A percentile compares a stretch with the other conserved stretches of the same genome.
phyloP scores from a whole-genome alignment of 1,140 invertebrate genomes.

The Lethrus apterus region DNA sequence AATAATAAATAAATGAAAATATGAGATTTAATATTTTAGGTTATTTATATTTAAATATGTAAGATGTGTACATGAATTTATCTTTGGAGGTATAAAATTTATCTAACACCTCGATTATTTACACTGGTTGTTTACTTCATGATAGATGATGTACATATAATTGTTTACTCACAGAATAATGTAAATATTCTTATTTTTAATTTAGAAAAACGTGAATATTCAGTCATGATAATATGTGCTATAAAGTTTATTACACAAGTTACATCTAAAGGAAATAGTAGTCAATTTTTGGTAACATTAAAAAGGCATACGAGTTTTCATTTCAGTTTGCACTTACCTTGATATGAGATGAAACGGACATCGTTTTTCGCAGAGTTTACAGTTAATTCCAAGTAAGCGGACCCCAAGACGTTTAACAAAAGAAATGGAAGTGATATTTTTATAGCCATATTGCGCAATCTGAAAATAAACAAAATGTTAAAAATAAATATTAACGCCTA shows the following conservation, averaged over 20 bases:
- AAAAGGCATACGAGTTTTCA: neutral
- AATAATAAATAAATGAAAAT: too few species aligned
- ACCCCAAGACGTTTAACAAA: conserved; percentile 1
- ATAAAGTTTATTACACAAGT: neutral
- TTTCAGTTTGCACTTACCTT: conserved; percentile 36
- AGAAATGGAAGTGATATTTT: neutral
- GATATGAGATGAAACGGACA: conserved; percentile 43
- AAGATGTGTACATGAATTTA: too few species aligned
- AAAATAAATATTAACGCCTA: neutral
- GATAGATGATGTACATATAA: too few species aligned
- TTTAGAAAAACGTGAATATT: neutral
- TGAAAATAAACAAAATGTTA: conserved; percentile 3
- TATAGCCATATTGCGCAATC: conserved; percentile 6
- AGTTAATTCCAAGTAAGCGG: neutral
- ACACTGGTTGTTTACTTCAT: too few species aligned
- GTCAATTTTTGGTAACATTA: neutral
- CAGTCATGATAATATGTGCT: neutral
- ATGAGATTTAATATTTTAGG: too few species aligned
- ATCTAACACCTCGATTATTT: too few species aligned
- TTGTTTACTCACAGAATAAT: too few species aligned
- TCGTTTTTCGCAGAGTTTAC: conserved; percentile 22
- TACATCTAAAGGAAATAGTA: conserved; percentile 1
- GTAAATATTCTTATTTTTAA: neutral
- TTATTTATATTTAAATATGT: too few species aligned
- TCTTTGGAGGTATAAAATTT: too few species aligned